Percentiles rank a stretch among this genome's conserved stretches.
These are phyloP conservation scores for Cryptops parisi DNA, from an alignment of 2,888 invertebrate species.

Conservation along the genomic window DNA sequence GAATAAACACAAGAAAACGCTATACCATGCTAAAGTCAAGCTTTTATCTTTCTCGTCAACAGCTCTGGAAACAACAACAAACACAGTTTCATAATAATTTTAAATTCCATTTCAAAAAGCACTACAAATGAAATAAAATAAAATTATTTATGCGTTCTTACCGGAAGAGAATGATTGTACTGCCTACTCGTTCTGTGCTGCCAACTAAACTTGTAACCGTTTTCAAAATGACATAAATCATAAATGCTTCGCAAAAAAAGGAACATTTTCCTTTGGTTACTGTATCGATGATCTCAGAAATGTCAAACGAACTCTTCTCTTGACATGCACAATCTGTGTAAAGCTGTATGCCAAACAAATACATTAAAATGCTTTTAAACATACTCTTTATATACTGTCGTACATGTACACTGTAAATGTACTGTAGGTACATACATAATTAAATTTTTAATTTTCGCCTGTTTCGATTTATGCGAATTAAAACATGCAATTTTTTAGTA, in stretches of 20 bases:
- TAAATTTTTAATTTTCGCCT: too few relatives aligned
- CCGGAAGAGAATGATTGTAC: conserved; percentile 23
- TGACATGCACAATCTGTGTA: too few relatives aligned
- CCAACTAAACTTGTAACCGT: conserved; percentile 20
- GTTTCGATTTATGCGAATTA: too few relatives aligned
- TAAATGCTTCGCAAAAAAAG: conserved; percentile 16
- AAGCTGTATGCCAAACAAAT: too few relatives aligned
- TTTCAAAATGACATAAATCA: conserved; percentile 19
- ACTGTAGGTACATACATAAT: too few relatives aligned
- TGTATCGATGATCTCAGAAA: too few relatives aligned
- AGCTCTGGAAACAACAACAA: conserved; percentile 11
- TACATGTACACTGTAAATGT: too few relatives aligned
- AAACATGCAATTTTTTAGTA: too few relatives aligned
- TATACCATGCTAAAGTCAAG: conserved; percentile 11
- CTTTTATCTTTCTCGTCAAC: conserved; percentile 17
- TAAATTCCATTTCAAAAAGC: background rate
- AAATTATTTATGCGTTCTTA: too few relatives aligned
- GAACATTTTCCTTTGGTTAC: conserved; percentile 12
- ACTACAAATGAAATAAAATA: background rate
- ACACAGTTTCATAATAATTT: background rate
- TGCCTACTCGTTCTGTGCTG: conserved; percentile 22
- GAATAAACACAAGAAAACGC: conserved; percentile 1
- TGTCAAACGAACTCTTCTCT: background rate
- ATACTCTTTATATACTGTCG: too few relatives aligned
- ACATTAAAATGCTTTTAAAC: too few relatives aligned